Percentiles rank a stretch among this genome's conserved stretches.
These are phyloP conservation scores for Polydesmus complanatus DNA, from an alignment of 2,888 invertebrate species.

Conservation along the genomic window DNA sequence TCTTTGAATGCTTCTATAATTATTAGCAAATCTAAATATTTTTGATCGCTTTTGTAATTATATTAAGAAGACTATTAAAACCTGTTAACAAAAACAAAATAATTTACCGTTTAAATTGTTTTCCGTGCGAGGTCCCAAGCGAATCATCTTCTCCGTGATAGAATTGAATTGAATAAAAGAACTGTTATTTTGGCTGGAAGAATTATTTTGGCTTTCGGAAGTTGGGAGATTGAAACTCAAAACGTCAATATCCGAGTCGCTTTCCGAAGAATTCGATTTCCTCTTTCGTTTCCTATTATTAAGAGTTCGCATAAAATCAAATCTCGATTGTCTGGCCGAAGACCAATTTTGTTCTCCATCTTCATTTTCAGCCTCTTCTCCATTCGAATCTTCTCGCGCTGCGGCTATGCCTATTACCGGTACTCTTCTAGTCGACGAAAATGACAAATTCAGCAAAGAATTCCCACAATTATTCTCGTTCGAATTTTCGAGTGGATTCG, in stretches of 20 bases:
- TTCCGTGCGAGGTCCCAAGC: neutral
- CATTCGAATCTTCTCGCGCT: neutral
- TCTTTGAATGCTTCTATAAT: no score
- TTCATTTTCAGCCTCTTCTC: neutral
- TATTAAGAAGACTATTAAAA: no score
- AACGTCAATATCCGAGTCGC: constrained; percentile 16
- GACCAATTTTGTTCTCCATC: neutral
- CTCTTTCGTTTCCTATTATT: neutral
- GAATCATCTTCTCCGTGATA: neutral
- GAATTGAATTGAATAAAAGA: no score
- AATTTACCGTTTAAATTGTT: no score
- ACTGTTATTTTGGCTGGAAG: neutral
- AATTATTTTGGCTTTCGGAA: neutral
- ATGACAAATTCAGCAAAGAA: neutral
- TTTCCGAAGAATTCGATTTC: constrained; percentile 6
- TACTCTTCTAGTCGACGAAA: neutral
- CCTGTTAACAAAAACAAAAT: no score
- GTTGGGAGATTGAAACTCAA: constrained; percentile 9
- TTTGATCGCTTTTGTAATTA: no score
- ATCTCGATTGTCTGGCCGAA: neutral
- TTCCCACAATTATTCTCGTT: neutral
- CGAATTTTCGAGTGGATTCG: no score
- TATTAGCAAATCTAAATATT: no score
- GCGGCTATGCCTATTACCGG: no score
- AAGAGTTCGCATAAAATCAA: neutral